Percentiles rank a stretch among this genome's conserved stretches.
These are phyloP conservation scores for Diglossa cyanea DNA, from an alignment of 2,797 vertebrate species.

Conservation along the genomic window DNA sequence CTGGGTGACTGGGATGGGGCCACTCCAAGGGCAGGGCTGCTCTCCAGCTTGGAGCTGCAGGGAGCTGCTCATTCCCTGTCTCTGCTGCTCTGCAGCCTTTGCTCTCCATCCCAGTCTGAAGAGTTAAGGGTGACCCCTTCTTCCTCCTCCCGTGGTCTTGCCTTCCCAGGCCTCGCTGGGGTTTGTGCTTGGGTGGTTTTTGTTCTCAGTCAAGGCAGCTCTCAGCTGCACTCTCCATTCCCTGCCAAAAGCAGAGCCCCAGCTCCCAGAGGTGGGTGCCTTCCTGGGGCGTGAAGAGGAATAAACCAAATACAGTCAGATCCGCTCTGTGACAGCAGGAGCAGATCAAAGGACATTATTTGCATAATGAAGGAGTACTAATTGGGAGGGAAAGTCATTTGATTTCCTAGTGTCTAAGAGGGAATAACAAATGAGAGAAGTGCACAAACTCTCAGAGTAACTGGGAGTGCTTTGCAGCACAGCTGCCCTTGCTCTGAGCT, in stretches of 20 bases:
- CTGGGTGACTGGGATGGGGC: no score
- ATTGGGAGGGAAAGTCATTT: constrained; percentile 55
- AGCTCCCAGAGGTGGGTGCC: neutral
- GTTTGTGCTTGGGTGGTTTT: neutral
- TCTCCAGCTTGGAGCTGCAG: neutral
- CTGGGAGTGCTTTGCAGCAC: neutral
- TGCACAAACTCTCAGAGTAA: neutral
- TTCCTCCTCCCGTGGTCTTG: neutral
- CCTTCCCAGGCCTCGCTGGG: neutral
- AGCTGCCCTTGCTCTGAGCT: neutral
- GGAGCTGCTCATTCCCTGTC: neutral
- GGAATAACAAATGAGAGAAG: constrained; percentile 32
- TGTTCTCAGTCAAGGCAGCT: neutral
- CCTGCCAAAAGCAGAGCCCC: neutral
- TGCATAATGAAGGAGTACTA: constrained; percentile 66
- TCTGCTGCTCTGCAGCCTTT: neutral
- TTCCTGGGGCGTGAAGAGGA: constrained; percentile 4
- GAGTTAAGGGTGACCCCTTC: neutral
- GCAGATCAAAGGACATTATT: constrained; percentile 64
- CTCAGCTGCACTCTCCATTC: neutral
- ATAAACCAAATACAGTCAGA: constrained; percentile 42
- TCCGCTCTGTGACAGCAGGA: constrained; percentile 50
- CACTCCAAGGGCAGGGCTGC: neutral
- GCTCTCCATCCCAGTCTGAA: neutral
- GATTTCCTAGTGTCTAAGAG: constrained; percentile 43